Base-by-base conservation (phyloP, 1,140 invertebrate genomes). In the Ooceraea biroi region DNA sequence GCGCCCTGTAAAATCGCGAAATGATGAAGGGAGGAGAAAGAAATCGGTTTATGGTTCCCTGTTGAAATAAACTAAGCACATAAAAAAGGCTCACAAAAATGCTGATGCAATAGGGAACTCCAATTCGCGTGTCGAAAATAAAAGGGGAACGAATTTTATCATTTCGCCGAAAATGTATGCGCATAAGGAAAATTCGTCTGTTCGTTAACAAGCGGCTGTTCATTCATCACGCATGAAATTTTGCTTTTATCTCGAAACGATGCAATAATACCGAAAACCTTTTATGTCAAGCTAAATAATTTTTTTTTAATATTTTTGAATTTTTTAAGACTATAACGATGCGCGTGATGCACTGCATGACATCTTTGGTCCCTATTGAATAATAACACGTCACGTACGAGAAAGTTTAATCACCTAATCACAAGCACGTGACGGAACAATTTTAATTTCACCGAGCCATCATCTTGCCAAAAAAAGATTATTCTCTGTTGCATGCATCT, bases 291-390 rank as follows among this genome's bases (percentile, higher is more conserved):
- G 11, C 17, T 66, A 66, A 25, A 19, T 30, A 22, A 19, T 27
- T 25, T 36, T 52, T 50, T 30, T 66, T 65, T 12, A 7, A 44
- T 27, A 30, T 14, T 36, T 19, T 52, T 77, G n/a, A 36, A 36
- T 55, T 41, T 77, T 77, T 66, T 27, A 77, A 65, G n/a, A 61
- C 30, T 17, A n/a, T n/a, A n/a, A 50, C 19, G 66, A 44, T 66
- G 27, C 66, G 52, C 22, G 27, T 52, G 1, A 60, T 30, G 52
- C 3, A 41, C 8, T 36, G 60, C 10, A 25, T 30, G 12, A 4
- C 7, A 30, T 41, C 8, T 77, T 22, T 1, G 36, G 50, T 52
- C 63, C 30, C 5, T 17, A n/a, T 36, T 48, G 12, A 63, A 55
- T 44, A 36, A 44, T 46, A 65, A 76, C n/a, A 0, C n/a, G 19